Evolutionary conservation across 2,113 vertebrate genomes (phyloP).

Genomic region (Callaeas wilsoni): DNA sequence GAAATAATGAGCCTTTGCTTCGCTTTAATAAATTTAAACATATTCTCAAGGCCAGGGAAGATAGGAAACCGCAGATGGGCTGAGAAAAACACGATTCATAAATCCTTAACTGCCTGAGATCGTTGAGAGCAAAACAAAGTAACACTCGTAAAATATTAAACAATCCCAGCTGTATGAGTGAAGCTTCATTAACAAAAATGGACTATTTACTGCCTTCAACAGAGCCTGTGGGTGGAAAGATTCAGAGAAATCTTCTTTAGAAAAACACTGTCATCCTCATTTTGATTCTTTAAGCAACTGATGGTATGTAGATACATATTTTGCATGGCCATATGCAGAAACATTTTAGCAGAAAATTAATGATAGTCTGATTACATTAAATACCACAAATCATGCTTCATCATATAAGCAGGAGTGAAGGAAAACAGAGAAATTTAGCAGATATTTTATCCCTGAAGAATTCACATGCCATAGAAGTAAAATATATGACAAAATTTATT

Average conservation of each 20-base stretch:
- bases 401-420: background rate
- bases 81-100: constrained; percentile 96
- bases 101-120: constrained; percentile 97
- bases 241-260: constrained; percentile 73
- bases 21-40: constrained; percentile 99
- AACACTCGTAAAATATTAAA: constrained; percentile 91
- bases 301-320: constrained; percentile 55
- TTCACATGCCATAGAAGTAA: background rate
- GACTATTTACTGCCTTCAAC: constrained; percentile 82
- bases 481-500: constrained; percentile 51
- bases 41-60: constrained; percentile 99
- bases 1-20: constrained; percentile 99
- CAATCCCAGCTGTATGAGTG: constrained; percentile 85
- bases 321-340: constrained; percentile 37
- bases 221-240: constrained; percentile 77
- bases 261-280: constrained; percentile 65
- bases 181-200: constrained; percentile 85
- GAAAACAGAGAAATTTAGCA: background rate
- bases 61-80: constrained; percentile 86
- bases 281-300: constrained; percentile 71
- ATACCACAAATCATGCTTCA: constrained; percentile 10
- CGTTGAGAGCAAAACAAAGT: constrained; percentile 91
- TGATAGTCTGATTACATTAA: constrained; percentile 44
- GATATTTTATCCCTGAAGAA: constrained; percentile 22
- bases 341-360: constrained; percentile 57